A percentile compares a stretch with the other conserved stretches of the same genome.
Conservation (phyloP, 2,113 vertebrate species). For the Hylia prasina region DNA sequence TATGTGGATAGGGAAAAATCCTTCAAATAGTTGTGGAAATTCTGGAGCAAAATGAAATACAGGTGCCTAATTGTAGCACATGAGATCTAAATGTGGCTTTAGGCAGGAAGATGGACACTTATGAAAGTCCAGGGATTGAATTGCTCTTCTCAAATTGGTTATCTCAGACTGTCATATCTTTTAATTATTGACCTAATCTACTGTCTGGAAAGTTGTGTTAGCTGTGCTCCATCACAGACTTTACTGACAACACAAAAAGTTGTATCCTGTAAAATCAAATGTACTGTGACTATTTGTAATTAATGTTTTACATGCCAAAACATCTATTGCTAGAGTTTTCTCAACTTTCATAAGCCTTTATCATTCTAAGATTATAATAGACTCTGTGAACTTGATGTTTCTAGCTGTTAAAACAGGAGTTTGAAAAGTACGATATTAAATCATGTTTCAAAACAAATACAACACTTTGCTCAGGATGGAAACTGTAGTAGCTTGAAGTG, state of each 20-base stretch:
- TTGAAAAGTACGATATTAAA: not conserved
- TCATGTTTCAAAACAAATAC: not conserved
- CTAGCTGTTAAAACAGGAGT: not conserved
- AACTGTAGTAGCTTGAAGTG: not conserved
- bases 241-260: not conserved
- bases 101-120: not conserved
- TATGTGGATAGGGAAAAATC: not conserved
- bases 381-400: not conserved
- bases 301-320: not conserved
- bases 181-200: not conserved
- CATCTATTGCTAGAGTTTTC: not conserved
- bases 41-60: not conserved
- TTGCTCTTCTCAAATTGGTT: not conserved
- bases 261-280: not conserved
- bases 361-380: not conserved
- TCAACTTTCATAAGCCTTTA: not conserved
- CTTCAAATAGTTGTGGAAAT: not conserved
- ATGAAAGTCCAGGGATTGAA: not conserved
- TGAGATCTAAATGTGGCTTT: not conserved
- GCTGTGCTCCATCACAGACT: not conserved
- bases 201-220: not conserved
- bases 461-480: not conserved
- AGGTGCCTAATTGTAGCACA: not conserved
- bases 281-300: not conserved
- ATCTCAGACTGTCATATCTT: not conserved